A percentile compares a stretch with the other conserved stretches of the same genome.
Conservation (phyloP, 1,140 invertebrate genomes). For the Campodea augens region DNA sequence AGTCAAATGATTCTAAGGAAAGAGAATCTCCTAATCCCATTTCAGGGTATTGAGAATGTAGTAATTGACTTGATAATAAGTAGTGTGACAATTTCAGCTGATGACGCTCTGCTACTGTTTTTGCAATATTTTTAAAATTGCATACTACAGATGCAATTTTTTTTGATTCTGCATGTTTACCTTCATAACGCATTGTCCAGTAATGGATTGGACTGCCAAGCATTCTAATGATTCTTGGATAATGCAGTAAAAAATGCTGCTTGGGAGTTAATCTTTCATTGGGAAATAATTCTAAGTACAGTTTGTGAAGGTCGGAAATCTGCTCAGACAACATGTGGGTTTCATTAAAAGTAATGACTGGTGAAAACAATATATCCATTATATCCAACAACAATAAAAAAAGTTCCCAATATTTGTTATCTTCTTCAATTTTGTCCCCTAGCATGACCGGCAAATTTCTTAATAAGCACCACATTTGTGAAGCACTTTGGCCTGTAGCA, state of each 20-base stretch:
- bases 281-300: neutral
- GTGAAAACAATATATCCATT: neutral
- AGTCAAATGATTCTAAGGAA: no score
- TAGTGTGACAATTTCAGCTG: neutral
- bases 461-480: conserved; percentile 2
- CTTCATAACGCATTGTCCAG: conserved; percentile 3
- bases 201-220: neutral
- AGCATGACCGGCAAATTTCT: neutral
- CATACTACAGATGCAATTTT: neutral
- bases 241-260: neutral
- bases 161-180: neutral
- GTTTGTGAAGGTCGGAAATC: neutral
- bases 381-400: neutral
- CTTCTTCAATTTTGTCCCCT: neutral
- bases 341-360: neutral
- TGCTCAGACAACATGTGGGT: neutral
- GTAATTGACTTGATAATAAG: neutral
- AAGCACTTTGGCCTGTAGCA: conserved; percentile 1
- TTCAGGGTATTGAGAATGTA: neutral
- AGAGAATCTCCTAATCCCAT: neutral
- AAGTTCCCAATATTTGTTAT: neutral
- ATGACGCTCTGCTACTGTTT: neutral
- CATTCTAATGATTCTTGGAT: neutral
- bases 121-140: conserved; percentile 1
- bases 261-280: neutral